Evolutionary conservation across 2,797 vertebrate species (phyloP).

Genomic region (Macrochelys suwanniensis): DNA sequence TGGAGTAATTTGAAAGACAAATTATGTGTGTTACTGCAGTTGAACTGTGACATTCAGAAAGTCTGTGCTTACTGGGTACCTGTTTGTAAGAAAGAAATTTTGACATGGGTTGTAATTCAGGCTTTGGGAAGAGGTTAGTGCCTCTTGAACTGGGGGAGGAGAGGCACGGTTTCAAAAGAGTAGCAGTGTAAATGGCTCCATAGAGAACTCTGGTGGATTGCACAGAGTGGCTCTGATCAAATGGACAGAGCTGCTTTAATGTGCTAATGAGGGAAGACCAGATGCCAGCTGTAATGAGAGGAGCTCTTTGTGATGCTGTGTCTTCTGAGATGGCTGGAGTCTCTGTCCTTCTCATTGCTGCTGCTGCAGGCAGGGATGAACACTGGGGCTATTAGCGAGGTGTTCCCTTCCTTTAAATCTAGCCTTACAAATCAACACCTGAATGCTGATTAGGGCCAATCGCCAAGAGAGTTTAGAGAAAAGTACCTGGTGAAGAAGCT

Average conservation of each 20-base stretch:
- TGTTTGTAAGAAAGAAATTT: slow-evolving; percentile 48
- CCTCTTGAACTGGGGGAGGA: slow-evolving; percentile 79
- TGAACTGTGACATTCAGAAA: slow-evolving; percentile 33
- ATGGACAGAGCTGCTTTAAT: slow-evolving; percentile 85
- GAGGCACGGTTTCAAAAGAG: slow-evolving; percentile 70
- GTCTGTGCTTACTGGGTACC: slow-evolving; percentile 6
- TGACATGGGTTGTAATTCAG: slow-evolving; percentile 53
- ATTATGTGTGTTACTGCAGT: slow-evolving; percentile 8
- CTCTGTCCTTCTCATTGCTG: slow-evolving; percentile 77
- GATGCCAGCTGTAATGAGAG: slow-evolving; percentile 81
- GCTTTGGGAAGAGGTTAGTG: slow-evolving; percentile 78
- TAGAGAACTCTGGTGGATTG: slow-evolving; percentile 73
- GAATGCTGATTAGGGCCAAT: slow-evolving; percentile 66
- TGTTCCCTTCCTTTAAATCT: slow-evolving; percentile 72
- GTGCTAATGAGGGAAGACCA: slow-evolving; percentile 85
- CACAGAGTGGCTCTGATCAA: slow-evolving; percentile 83
- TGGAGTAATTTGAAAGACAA: neutral
- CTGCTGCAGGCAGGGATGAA: slow-evolving; percentile 71
- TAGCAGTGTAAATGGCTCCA: slow-evolving; percentile 76
- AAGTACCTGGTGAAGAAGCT: slow-evolving; percentile 32
- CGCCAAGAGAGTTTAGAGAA: slow-evolving; percentile 23
- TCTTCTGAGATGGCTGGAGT: slow-evolving; percentile 77
- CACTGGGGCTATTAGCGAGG: slow-evolving; percentile 79
- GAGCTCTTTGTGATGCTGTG: slow-evolving; percentile 81
- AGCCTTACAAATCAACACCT: slow-evolving; percentile 53